Conservation (phyloP, 2,888 invertebrate species). For the Serrognathus titanus region DNA sequence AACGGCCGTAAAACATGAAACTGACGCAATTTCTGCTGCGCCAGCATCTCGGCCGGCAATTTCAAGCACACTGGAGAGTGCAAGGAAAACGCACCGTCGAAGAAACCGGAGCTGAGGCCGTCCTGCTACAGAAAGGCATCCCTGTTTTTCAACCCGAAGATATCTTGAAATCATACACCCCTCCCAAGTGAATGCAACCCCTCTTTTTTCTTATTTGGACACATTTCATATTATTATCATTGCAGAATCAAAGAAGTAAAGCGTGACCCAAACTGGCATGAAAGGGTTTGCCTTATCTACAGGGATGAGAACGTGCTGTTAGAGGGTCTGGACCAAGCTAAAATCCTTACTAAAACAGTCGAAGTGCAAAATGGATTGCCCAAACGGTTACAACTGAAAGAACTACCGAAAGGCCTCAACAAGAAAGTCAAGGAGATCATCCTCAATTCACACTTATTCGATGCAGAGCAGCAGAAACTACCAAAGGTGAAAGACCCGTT, state of each 20-base stretch:
- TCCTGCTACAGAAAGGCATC: slow-evolving; percentile 58
- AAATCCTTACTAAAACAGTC: slow-evolving; percentile 76
- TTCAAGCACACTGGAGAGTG: slow-evolving; percentile 68
- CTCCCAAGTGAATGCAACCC: too few relatives aligned
- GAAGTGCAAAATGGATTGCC: slow-evolving; percentile 62
- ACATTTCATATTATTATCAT: slow-evolving; percentile 19
- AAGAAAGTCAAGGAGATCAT: slow-evolving; percentile 62
- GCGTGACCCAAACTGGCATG: slow-evolving; percentile 61
- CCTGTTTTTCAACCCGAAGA: slow-evolving; percentile 61
- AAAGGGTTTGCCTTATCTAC: slow-evolving; percentile 57
- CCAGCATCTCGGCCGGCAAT: slow-evolving; percentile 71
- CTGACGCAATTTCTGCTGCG: slow-evolving; percentile 58
- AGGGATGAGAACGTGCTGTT: slow-evolving; percentile 62
- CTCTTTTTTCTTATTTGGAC: too few relatives aligned
- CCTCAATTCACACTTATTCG: slow-evolving; percentile 65
- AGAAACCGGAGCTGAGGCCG: slow-evolving; percentile 55
- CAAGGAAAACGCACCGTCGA: slow-evolving; percentile 60
- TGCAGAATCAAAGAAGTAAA: slow-evolving; percentile 36
- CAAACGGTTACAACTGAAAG: slow-evolving; percentile 52
- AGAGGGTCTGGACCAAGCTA: slow-evolving; percentile 74
- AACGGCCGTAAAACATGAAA: slow-evolving; percentile 55
- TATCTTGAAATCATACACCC: slow-evolving; percentile 47
- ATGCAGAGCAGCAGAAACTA: slow-evolving; percentile 74
- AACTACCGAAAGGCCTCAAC: slow-evolving; percentile 54
- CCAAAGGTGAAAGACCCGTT: slow-evolving; percentile 68